phyloP scores from a whole-genome alignment of 2,113 vertebrate genomes.

The Leptocoma aspasia region DNA sequence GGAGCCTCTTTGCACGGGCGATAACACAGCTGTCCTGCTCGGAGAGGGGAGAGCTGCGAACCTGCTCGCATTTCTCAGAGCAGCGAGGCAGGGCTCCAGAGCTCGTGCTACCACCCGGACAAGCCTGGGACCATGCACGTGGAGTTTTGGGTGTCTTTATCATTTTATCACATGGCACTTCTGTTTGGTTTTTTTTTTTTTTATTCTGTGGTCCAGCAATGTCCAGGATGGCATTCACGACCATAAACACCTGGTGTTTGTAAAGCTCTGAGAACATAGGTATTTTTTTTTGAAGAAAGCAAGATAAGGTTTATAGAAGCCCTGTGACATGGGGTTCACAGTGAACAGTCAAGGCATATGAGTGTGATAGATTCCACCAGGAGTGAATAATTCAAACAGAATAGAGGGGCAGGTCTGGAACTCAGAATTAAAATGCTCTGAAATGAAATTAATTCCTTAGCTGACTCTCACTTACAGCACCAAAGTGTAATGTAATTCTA shows the following conservation, averaged over 20 bases:
- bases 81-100: not conserved
- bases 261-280: accelerated
- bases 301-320: not conserved
- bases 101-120: accelerated
- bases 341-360: not conserved
- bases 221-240: not conserved
- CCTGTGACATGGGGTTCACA: not conserved
- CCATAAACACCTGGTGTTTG: accelerated
- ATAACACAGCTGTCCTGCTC: not conserved
- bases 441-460: not conserved
- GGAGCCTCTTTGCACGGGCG: not conserved
- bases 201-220: not conserved
- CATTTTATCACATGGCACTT: not conserved
- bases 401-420: not conserved
- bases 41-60: not conserved
- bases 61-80: not conserved
- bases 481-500: not conserved
- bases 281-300: accelerated
- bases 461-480: not conserved
- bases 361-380: accelerated
- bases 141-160: not conserved
- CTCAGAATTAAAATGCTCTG: not conserved
- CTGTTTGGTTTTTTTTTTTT: not conserved
- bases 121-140: not conserved
- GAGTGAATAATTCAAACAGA: not conserved